Percentiles rank a stretch among this genome's conserved stretches.
Evolutionary conservation across 2,888 invertebrate genomes (phyloP).

Genomic region (Mythimna ferrago): DNA sequence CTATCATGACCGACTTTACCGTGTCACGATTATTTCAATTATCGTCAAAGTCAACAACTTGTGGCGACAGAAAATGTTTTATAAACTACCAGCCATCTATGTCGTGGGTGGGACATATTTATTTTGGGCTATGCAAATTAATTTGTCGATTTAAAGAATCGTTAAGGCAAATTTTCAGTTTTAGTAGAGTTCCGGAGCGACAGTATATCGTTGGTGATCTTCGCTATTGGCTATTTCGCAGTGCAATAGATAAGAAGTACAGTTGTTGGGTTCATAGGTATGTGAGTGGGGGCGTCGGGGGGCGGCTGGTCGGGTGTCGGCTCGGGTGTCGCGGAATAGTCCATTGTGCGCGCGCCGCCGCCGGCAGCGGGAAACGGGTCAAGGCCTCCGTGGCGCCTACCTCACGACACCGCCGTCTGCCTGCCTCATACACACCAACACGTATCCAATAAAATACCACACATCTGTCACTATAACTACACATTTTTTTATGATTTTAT

Average conservation of each 20-base stretch:
- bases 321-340: conserved; percentile 85
- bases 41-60: conserved; percentile 78
- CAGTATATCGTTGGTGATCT: not conserved
- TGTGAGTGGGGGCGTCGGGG: conserved; percentile 54
- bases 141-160: conserved; percentile 39
- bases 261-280: conserved; percentile 40
- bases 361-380: conserved; percentile 80
- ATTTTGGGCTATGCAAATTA: conserved; percentile 34
- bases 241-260: conserved; percentile 33
- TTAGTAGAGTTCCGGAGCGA: not conserved
- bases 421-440: conserved; percentile 62
- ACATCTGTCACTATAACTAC: conserved; percentile 45
- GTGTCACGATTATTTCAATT: conserved; percentile 80
- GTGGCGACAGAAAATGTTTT: conserved; percentile 66
- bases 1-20: conserved; percentile 84
- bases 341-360: conserved; percentile 78
- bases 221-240: conserved; percentile 26
- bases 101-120: conserved; percentile 40
- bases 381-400: conserved; percentile 86
- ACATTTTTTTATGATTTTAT: conserved; percentile 21
- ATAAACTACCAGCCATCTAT: conserved; percentile 46
- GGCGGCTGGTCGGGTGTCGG: conserved; percentile 74
- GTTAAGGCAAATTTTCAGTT: conserved; percentile 9
- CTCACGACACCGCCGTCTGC: conserved; percentile 68
- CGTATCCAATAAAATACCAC: conserved; percentile 49